Evolutionary conservation across 2,797 vertebrate species (phyloP).

Genomic region (Hephaestus fuliginosus): DNA sequence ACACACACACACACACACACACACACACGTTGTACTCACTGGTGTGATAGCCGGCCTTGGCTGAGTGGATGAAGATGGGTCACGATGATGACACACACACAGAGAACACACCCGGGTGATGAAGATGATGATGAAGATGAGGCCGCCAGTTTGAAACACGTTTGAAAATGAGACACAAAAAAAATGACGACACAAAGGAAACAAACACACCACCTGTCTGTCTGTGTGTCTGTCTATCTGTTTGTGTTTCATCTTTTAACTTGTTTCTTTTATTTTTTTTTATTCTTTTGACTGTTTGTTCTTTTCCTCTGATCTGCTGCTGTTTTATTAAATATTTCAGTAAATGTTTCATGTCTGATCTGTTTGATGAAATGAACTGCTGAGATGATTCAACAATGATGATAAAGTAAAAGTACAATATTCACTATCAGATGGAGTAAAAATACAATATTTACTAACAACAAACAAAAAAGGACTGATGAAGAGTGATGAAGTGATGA

Average conservation of each 20-base stretch:
- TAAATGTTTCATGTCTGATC: not conserved
- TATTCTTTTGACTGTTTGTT: not conserved
- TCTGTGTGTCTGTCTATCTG: too few species aligned
- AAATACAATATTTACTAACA: too few species aligned
- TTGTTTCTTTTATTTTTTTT: too few species aligned
- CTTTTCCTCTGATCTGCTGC: not conserved
- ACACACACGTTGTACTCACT: constrained; percentile 74
- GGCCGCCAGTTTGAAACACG: constrained; percentile 9
- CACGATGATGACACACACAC: constrained; percentile 23
- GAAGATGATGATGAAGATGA: constrained; percentile 31
- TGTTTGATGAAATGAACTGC: too few species aligned
- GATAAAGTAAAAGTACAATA: too few species aligned
- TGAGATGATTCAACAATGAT: too few species aligned
- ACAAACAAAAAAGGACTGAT: too few species aligned
- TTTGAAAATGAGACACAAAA: constrained; percentile 43
- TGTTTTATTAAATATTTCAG: not conserved
- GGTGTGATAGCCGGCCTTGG: constrained; percentile 86
- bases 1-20: constrained; percentile 19
- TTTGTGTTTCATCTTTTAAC: not conserved
- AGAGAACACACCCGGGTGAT: not conserved
- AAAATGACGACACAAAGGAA: constrained; percentile 36
- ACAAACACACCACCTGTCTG: not conserved
- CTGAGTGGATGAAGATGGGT: constrained; percentile 72
- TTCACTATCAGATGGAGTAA: too few species aligned
- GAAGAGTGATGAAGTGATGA: too few species aligned